phyloP scores from a whole-genome alignment of 2,888 invertebrate genomes.

The Corythucha ciliata region DNA sequence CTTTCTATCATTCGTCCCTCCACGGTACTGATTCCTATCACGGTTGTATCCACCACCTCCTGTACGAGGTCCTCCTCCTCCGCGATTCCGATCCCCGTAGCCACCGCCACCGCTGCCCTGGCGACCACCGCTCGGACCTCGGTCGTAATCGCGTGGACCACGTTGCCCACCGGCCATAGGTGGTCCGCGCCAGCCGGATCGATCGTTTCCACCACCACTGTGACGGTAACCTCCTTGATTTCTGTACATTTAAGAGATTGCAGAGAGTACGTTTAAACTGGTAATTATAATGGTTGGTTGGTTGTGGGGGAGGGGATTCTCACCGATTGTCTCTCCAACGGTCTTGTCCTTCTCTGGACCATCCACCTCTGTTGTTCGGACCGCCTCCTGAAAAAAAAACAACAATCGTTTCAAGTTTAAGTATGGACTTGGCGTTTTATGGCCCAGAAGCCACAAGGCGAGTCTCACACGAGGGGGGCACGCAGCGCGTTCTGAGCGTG shows the following conservation, averaged over 20 bases:
- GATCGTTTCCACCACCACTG: conserved; percentile 20
- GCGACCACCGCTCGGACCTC: conserved; percentile 22
- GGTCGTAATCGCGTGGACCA: conserved; percentile 31
- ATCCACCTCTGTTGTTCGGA: conserved; percentile 12
- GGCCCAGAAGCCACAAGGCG: too few species aligned
- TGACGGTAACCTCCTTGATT: conserved; percentile 30
- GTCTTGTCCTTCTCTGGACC: conserved; percentile 18
- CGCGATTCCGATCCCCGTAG: conserved; percentile 7
- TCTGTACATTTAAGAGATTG: conserved; percentile 7
- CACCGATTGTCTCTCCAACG: conserved; percentile 22
- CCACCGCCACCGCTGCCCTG: conserved; percentile 30
- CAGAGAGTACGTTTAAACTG: background rate
- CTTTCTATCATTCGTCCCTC: too few species aligned
- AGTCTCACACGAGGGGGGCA: too few species aligned
- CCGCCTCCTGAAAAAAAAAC: conserved; percentile 27
- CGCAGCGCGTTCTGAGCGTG: too few species aligned
- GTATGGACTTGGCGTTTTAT: background rate
- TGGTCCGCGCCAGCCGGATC: conserved; percentile 18
- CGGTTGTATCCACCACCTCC: too few species aligned
- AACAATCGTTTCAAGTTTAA: background rate
- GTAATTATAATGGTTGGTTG: background rate
- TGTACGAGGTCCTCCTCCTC: conserved; percentile 1
- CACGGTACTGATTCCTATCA: too few species aligned
- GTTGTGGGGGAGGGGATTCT: background rate
- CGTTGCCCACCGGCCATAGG: conserved; percentile 8